These are phyloP conservation scores for Odobenus rosmarus DNA, from an alignment of 2,113 vertebrate genomes.

Conservation along the genomic window DNA sequence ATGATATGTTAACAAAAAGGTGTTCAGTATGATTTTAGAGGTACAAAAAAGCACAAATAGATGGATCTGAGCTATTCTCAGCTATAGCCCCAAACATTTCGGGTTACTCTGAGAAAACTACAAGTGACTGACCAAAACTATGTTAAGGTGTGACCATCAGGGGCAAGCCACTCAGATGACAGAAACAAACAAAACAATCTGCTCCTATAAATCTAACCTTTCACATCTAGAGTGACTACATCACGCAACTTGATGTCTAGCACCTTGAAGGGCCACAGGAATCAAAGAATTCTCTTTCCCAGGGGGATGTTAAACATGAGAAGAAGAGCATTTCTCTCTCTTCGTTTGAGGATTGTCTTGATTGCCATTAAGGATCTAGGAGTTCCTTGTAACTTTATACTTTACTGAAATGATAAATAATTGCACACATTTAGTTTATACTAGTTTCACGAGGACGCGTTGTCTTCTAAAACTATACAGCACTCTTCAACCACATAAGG, in stretches of 20 bases:
- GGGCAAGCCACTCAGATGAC: background rate
- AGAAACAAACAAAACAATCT: background rate
- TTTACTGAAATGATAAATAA: conserved; percentile 19
- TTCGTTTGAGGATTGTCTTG: background rate
- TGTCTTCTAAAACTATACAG: background rate
- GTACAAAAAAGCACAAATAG: background rate
- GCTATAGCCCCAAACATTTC: background rate
- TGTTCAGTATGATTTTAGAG: background rate
- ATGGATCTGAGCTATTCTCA: background rate
- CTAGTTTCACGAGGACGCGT: background rate
- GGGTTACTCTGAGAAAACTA: background rate
- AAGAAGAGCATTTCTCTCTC: background rate
- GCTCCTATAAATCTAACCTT: background rate
- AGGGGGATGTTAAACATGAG: background rate
- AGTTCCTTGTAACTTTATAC: background rate
- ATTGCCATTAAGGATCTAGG: background rate
- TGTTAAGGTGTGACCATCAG: background rate
- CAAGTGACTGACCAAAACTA: background rate
- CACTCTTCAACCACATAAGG: background rate
- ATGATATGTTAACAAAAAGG: background rate
- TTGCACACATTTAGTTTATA: background rate
- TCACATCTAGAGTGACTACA: background rate
- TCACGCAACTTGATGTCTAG: background rate
- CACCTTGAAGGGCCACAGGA: background rate
- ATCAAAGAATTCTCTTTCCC: background rate